These are phyloP conservation scores for Epizoanthus ramosus DNA, from an alignment of 92 coral and sea anemone genomes.

Conservation along the genomic window DNA sequence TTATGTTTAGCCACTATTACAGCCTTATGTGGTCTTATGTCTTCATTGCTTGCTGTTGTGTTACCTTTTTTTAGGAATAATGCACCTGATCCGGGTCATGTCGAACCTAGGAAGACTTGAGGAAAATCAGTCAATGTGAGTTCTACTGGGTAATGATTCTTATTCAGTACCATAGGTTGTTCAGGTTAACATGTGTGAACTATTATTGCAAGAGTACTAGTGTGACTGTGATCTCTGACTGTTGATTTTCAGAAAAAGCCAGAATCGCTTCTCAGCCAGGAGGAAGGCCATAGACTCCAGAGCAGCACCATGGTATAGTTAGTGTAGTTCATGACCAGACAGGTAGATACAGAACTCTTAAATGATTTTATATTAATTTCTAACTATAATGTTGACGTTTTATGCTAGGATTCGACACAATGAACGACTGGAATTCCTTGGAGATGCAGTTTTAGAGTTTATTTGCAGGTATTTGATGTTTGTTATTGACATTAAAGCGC, in stretches of 20 bases:
- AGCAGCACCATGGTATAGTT: not conserved
- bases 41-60: no score
- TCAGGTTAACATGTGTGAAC: not conserved
- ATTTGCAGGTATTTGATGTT: slow-evolving; percentile 71
- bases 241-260: slow-evolving; percentile 29
- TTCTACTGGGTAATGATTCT: not conserved
- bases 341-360: not conserved
- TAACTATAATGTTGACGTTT: not conserved
- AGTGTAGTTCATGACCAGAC: slow-evolving; percentile 10
- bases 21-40: no score
- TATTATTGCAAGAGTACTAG: not conserved
- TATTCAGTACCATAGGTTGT: not conserved
- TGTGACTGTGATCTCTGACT: not conserved
- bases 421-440: slow-evolving; percentile 96
- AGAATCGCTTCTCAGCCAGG: slow-evolving; percentile 14
- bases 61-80: no score
- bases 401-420: slow-evolving; percentile 90
- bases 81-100: slow-evolving; percentile 89
- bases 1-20: no score
- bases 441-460: slow-evolving; percentile 93
- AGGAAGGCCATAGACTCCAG: slow-evolving; percentile 29
- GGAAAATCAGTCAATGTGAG: slow-evolving; percentile 94
- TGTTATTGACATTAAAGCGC: not conserved
- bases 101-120: slow-evolving; percentile 95
- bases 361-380: not conserved